Base-by-base conservation (phyloP, 2,113 vertebrate species). In the Sapajus apella region DNA sequence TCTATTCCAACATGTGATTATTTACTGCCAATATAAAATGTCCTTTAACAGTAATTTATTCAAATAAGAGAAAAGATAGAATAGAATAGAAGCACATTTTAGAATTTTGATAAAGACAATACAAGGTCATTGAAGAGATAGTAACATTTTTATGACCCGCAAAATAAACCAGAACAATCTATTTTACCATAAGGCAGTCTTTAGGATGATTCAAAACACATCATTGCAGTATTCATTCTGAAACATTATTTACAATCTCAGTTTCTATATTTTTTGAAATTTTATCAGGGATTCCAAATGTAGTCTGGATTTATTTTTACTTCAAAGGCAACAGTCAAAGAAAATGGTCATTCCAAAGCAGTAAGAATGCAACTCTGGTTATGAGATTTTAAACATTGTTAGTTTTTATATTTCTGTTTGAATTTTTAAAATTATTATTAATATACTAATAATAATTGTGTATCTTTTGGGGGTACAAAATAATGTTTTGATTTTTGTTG, bases 21-120 rank as follows among this genome's bases (percentile, higher is more conserved):
- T 81, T 83, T 90, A 58, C 66, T 93, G 32, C 13, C 68, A 82
- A 97, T 32, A 56, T 91, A 95, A 95, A 93, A 76, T 50, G 17
- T 97, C 73, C 80, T 43, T 82, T 97, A 89, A 97, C 47, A 84
- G 58, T 23, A 95, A 64, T 95, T 96, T 93, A 50, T 91, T 96
- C 43, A 93, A 96, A 85, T 89, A 68, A 81, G 2, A 1, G 40
- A 6, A 3, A 52, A 80, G 96, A 50, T 30, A 40, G 37, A 40
- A 40, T 40, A 93, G 13, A 35, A 58, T 18, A 72, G 21, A 85
- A 97, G 75, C 32, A 75, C 9, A 90, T 80, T 82, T 95, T 77
- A 83, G 8, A 73, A 93, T 64, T 64, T 52, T 93, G 11, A 82
- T 83, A 77, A 47, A 47, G 52, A 72, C 4, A 79, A 73, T 47